phyloP scores from a whole-genome alignment of 2,888 invertebrate species.

The Ctenicera cuprea region DNA sequence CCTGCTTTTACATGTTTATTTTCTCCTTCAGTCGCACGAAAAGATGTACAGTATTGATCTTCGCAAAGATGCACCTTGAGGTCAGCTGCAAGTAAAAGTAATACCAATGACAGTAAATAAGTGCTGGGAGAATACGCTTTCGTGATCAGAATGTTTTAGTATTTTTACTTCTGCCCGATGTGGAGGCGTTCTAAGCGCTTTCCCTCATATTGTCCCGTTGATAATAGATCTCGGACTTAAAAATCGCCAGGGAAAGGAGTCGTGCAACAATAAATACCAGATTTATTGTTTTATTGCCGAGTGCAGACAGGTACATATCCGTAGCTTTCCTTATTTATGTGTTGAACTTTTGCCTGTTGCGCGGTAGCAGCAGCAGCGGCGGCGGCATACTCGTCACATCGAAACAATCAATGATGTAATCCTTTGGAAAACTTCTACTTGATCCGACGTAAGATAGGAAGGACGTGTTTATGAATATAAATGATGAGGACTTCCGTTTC shows the following conservation, averaged over 20 bases:
- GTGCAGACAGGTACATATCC: constrained; percentile 10
- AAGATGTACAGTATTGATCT: background rate
- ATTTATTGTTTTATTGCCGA: constrained; percentile 14
- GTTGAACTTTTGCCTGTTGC: constrained; percentile 37
- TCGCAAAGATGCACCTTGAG: background rate
- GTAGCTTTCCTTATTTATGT: constrained; percentile 32
- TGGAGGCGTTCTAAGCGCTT: background rate
- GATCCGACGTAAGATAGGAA: constrained; percentile 49
- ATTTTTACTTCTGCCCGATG: background rate
- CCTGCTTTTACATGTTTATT: background rate
- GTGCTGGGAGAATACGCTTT: background rate
- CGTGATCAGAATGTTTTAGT: background rate
- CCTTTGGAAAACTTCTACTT: constrained; percentile 45
- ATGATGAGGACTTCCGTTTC: constrained; percentile 49
- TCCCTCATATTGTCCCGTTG: constrained; percentile 15
- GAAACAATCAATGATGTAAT: constrained; percentile 54
- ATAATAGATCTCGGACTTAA: constrained; percentile 8
- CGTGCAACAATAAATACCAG: constrained; percentile 17
- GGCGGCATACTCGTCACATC: constrained; percentile 23
- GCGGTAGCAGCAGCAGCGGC: background rate
- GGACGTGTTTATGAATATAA: constrained; percentile 57
- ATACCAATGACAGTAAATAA: background rate
- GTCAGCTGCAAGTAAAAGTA: constrained; percentile 1
- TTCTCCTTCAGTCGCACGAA: background rate
- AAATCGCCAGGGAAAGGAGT: constrained; percentile 21